Evolutionary conservation across 2,888 invertebrate species (phyloP), one percentile per base, ranked within the genome.

Genomic region (Brenthis daphne): DNA sequence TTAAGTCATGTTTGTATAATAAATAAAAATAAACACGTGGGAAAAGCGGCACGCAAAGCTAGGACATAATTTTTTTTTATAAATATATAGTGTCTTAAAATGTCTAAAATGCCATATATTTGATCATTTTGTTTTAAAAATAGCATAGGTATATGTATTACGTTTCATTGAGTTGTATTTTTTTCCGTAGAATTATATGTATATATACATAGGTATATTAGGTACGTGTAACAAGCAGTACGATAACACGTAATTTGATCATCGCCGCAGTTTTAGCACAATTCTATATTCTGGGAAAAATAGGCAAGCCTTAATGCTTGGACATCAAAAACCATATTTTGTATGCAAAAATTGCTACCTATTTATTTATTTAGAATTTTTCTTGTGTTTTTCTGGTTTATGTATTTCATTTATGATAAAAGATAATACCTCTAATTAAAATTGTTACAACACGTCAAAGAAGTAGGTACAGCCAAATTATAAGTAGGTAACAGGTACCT

Each of bases 231-330:
- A 29, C n/a, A 14, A 24, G 47, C 13, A 47, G n/a, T 47, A 48
- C 55, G 48, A 14, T 47, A 47, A 48, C 55, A 55, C 47, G 61
- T 64, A 67, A 69, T 69, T 64, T 57, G 67, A 70, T 63, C 65
- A 57, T 29, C 51, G 66, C 48, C 61, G 57, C 48, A 16, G 16
- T 53, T 68, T 54, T 68, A 71, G 63, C 65, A 58, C 56, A 61
- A 57, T 67, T 72, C 76, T 80, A 79, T 83, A 79, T 86, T 81
- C 82, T 81, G 79, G 80, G 85, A 87, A 86, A 64, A 80, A 84
- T 64, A 70, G 55, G 61, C 57, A 53, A 24, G 13, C 16, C 58
- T 20, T 29, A 37, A 37, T 43, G 37, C 37, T 43, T 43, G 11
- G 37, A 43, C 2, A 43, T 43, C 37, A 43, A 43, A 43, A 43